Base-by-base conservation (phyloP, 2,797 vertebrate species). In the Saxicola maurus region DNA sequence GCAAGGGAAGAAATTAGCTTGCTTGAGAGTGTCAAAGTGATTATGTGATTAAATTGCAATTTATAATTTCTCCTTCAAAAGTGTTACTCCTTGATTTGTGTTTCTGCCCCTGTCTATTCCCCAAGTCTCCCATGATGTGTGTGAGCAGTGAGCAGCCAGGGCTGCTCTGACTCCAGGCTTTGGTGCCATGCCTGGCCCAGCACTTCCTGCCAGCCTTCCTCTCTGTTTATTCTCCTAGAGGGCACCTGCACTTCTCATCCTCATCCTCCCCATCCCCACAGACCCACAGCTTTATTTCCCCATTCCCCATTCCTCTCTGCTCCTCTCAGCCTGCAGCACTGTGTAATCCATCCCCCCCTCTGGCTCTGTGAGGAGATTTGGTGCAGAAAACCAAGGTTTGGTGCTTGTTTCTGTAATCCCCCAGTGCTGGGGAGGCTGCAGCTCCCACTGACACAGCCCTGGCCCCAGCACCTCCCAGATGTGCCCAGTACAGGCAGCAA, bases 21-120 rank as follows among this genome's bases (percentile, higher is more conserved):
- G 97, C 98, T 97, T 97, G 97, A 98, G 97, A 97, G 97, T 98
- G 96, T 97, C 97, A 98, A 97, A 98, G 97, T 98, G 97, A 98
- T 98, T 98, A 98, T 98, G 97, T 98, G 98, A 98, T 98, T 98
- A 98, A 98, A 98, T 97, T 98, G 98, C 97, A 97, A 98, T 98
- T 98, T 98, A 98, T 98, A 98, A 98, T 98, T 98, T 97, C 97
- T 96, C 97, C 97, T 98, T 97, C 97, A 96, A 88, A 96, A 98
- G 97, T 90, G 85, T 96, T 96, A 92, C 96, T 97, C 95, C 95
- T 95, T 97, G 97, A 97, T 96, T 97, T 96, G 96, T 97, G 86
- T 92, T 95, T 95, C 94, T 95, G 85, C 79, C 94, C 86, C 91
- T 92, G 84, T 73, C 68, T 43, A 0, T 55, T 86, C 48, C 33